Conservation (phyloP, 2,797 vertebrate species). For the Xiphophorus birchmanni region DNA sequence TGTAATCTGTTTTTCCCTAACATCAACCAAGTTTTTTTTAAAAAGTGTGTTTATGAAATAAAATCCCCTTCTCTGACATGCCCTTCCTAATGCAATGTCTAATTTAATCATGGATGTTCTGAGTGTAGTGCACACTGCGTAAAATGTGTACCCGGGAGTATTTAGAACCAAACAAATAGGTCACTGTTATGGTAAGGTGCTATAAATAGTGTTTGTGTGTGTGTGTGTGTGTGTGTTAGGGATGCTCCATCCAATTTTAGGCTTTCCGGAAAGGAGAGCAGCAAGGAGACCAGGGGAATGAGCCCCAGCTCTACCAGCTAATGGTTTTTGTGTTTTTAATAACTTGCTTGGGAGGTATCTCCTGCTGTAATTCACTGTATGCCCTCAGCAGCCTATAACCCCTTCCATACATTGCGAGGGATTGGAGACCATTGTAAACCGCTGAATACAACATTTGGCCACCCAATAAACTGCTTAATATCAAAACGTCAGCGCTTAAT, state of each 20-base stretch:
- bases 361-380: slow-evolving; percentile 55
- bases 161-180: slow-evolving; percentile 71
- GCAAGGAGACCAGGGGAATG: slow-evolving; percentile 60
- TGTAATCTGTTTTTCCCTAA: not conserved
- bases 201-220: slow-evolving; percentile 66
- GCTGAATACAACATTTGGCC: slow-evolving; percentile 52
- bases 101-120: slow-evolving; percentile 37
- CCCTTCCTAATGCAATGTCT: slow-evolving; percentile 16
- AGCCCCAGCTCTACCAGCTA: slow-evolving; percentile 58
- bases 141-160: slow-evolving; percentile 40
- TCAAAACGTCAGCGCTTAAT: slow-evolving; percentile 67
- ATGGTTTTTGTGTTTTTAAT: slow-evolving; percentile 77
- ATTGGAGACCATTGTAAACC: slow-evolving; percentile 57
- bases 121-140: slow-evolving; percentile 15
- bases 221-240: slow-evolving; percentile 44
- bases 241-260: slow-evolving; percentile 74
- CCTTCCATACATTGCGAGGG: slow-evolving; percentile 54
- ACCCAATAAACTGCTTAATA: slow-evolving; percentile 72
- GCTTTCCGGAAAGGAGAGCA: slow-evolving; percentile 58
- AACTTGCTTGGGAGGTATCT: slow-evolving; percentile 64
- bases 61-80: slow-evolving; percentile 11
- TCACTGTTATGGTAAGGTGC: slow-evolving; percentile 70
- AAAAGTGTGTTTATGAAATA: slow-evolving; percentile 12
- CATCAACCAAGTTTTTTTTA: slow-evolving; percentile 11
- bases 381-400: slow-evolving; percentile 58